Conservation (phyloP, 2,113 vertebrate genomes). For the Aspidoscelis tigris region DNA sequence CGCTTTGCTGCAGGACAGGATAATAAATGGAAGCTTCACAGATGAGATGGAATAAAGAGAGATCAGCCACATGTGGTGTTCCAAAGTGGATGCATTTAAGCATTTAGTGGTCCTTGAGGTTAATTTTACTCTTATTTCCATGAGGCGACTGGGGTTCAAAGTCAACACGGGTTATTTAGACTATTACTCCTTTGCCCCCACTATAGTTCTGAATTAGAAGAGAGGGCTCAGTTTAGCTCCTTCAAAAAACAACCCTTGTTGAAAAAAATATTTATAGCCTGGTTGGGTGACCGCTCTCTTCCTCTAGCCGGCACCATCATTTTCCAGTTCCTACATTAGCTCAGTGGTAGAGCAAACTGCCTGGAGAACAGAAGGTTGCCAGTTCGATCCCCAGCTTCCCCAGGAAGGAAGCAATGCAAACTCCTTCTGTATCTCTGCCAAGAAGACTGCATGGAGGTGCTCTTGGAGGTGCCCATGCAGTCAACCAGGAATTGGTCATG, state of each 20-base stretch:
- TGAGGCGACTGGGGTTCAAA: background rate
- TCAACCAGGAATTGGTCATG: too few species aligned
- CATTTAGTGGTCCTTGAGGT: background rate
- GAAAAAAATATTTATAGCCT: background rate
- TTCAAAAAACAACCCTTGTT: background rate
- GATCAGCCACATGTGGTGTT: background rate
- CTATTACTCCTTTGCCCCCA: background rate
- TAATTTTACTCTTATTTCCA: background rate
- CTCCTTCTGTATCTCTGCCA: too few species aligned
- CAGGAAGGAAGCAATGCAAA: too few species aligned
- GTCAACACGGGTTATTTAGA: background rate
- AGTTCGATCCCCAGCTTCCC: too few species aligned
- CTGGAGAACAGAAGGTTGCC: too few species aligned
- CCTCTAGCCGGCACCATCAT: too few species aligned
- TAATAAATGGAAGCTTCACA: too few species aligned
- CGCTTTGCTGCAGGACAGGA: background rate
- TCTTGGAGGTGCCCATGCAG: too few species aligned
- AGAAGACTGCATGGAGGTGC: too few species aligned
- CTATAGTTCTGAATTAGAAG: background rate
- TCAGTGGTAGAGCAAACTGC: too few species aligned
- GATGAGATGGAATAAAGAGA: background rate
- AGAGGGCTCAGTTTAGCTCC: background rate
- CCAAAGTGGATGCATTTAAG: background rate
- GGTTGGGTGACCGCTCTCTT: background rate
- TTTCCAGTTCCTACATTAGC: too few species aligned